A percentile compares a stretch with the other conserved stretches of the same genome.
These are phyloP conservation scores for Karalla daura DNA, from an alignment of 2,797 vertebrate genomes.

Conservation along the genomic window DNA sequence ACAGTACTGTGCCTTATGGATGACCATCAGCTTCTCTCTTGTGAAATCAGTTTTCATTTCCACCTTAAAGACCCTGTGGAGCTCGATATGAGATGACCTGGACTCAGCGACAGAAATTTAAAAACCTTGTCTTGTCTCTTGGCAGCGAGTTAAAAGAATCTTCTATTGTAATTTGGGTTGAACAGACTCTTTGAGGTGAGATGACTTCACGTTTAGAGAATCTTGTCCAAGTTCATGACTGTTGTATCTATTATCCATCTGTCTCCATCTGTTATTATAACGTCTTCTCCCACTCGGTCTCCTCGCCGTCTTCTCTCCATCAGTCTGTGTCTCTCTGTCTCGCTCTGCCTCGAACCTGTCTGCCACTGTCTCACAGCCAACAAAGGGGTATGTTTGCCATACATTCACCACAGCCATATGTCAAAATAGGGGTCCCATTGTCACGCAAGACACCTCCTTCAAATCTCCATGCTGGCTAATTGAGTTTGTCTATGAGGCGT, in stretches of 20 bases:
- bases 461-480: conserved; percentile 69
- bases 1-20: too few relatives aligned
- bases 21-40: too few relatives aligned
- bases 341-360: conserved; percentile 49
- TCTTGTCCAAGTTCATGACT: conserved; percentile 5
- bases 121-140: not conserved
- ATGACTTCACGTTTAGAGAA: conserved; percentile 5
- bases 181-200: conserved; percentile 1
- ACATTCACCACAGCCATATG: conserved; percentile 57
- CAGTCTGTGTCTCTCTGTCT: conserved; percentile 31
- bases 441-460: conserved; percentile 66
- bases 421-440: conserved; percentile 68
- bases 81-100: too few relatives aligned
- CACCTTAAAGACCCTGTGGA: too few relatives aligned
- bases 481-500: conserved; percentile 72
- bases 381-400: conserved; percentile 67
- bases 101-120: not conserved
- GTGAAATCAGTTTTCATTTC: not conserved
- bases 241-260: conserved; percentile 20
- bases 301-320: conserved; percentile 11
- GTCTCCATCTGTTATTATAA: conserved; percentile 4
- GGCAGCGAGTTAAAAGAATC: not conserved
- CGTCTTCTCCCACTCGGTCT: not conserved
- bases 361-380: conserved; percentile 48
- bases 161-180: not conserved